phyloP scores from a whole-genome alignment of 2,113 vertebrate species.

The Apteryx owenii region DNA sequence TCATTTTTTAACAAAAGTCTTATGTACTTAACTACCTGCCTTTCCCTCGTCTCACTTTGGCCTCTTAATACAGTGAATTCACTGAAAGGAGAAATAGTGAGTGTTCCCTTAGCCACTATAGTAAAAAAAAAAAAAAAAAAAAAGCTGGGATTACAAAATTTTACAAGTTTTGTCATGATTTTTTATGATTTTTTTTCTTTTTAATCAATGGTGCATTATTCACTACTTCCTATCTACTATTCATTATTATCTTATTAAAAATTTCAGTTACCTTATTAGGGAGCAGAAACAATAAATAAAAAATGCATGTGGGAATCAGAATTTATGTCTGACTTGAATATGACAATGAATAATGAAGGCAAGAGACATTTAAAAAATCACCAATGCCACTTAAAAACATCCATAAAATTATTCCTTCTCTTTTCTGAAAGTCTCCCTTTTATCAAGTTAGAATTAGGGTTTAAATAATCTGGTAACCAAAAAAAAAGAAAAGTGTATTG shows the following conservation, averaged over 20 bases:
- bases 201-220: neutral
- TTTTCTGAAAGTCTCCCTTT: neutral
- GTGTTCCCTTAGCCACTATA: neutral
- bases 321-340: neutral
- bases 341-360: conserved; percentile 43
- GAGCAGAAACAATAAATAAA: conserved; percentile 47
- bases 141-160: neutral
- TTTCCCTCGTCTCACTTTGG: neutral
- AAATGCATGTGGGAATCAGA: conserved; percentile 1
- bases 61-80: neutral
- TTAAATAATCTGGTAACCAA: neutral
- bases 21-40: neutral
- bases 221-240: neutral
- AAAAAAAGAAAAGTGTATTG: neutral
- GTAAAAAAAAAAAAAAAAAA: neutral
- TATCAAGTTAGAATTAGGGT: neutral
- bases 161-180: neutral
- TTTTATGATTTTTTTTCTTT: neutral
- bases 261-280: neutral
- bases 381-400: neutral
- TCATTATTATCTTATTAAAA: conserved; percentile 44
- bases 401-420: neutral
- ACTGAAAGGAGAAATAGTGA: neutral
- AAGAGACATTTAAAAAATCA: neutral
- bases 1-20: neutral